Percentiles rank a stretch among this genome's conserved stretches.
These are phyloP conservation scores for Lasioglossum zephyrum DNA, from an alignment of 2,888 invertebrate species.

Conservation along the genomic window DNA sequence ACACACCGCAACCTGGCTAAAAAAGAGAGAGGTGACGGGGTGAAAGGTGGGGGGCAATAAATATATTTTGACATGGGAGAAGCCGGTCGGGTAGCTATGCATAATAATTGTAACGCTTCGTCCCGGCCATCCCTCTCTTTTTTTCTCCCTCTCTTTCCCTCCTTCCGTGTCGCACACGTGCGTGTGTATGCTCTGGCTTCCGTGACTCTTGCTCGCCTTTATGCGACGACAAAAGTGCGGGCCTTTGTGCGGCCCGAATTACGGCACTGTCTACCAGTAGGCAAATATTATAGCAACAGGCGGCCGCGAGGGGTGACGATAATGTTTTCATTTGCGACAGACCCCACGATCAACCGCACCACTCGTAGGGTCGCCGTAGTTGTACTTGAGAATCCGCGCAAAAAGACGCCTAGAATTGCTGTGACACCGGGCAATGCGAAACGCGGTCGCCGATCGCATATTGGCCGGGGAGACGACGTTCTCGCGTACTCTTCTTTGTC, in stretches of 20 bases:
- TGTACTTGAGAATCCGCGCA: constrained; percentile 12
- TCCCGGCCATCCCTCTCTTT: neutral
- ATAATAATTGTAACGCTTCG: constrained; percentile 80
- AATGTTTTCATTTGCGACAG: constrained; percentile 78
- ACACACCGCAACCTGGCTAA: constrained; percentile 79
- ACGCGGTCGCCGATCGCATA: constrained; percentile 18
- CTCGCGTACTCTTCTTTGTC: neutral
- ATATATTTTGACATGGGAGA: constrained; percentile 85
- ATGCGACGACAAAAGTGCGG: constrained; percentile 49
- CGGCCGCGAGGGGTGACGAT: constrained; percentile 71
- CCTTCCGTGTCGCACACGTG: constrained; percentile 39
- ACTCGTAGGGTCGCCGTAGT: constrained; percentile 15
- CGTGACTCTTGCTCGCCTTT: constrained; percentile 50
- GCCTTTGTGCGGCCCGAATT: constrained; percentile 78
- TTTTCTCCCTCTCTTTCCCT: neutral
- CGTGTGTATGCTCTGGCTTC: constrained; percentile 25
- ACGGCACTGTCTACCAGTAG: constrained; percentile 76
- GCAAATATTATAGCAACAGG: constrained; percentile 83
- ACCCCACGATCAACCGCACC: constrained; percentile 62
- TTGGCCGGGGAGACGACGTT: neutral
- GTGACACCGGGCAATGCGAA: neutral
- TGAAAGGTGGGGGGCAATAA: constrained; percentile 78
- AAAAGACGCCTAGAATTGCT: neutral
- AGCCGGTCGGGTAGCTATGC: constrained; percentile 72
- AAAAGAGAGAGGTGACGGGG: constrained; percentile 53